Percentiles rank a stretch among this genome's conserved stretches.
phyloP scores from a whole-genome alignment of 1,140 invertebrate genomes.

The Cydia amplana region DNA sequence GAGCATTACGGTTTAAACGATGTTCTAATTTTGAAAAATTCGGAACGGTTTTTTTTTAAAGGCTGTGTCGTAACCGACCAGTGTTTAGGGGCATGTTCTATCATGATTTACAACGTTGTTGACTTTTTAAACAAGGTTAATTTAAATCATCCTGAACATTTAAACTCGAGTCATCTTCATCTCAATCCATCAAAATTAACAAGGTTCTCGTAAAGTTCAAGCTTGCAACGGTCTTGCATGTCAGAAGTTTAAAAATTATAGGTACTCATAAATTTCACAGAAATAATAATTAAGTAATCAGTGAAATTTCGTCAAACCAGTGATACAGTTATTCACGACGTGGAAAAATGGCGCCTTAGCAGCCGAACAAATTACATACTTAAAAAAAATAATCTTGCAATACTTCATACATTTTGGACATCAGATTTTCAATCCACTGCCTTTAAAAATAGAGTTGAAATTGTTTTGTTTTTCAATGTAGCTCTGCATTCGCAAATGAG shows the following conservation, averaged over 20 bases:
- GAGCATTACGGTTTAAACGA: slow-evolving; percentile 31
- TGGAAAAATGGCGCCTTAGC: slow-evolving; percentile 54
- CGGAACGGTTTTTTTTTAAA: slow-evolving; percentile 16
- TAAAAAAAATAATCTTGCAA: slow-evolving; percentile 20
- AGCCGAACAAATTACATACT: slow-evolving; percentile 10
- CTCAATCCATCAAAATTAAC: slow-evolving; percentile 30
- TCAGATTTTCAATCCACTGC: background rate
- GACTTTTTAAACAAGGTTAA: slow-evolving; percentile 10
- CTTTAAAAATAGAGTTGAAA: slow-evolving; percentile 9
- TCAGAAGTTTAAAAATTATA: slow-evolving; percentile 28
- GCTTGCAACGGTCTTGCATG: slow-evolving; percentile 13
- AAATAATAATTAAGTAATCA: slow-evolving; percentile 63
- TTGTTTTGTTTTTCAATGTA: slow-evolving; percentile 27
- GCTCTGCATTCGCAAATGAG: slow-evolving; percentile 46
- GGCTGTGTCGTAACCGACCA: slow-evolving; percentile 9
- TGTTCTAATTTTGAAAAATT: slow-evolving; percentile 32
- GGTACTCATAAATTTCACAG: slow-evolving; percentile 33
- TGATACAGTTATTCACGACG: slow-evolving; percentile 67
- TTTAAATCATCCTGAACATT: slow-evolving; percentile 19
- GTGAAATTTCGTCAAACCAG: slow-evolving; percentile 64
- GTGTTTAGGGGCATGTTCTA: slow-evolving; percentile 23
- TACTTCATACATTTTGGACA: background rate
- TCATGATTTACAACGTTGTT: slow-evolving; percentile 19
- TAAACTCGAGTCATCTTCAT: slow-evolving; percentile 23
- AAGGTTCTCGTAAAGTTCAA: slow-evolving; percentile 25